A percentile compares a stretch with the other conserved stretches of the same genome.
These are phyloP conservation scores for Leptatherina wallacei DNA, from an alignment of 2,797 vertebrate species.

Conservation along the genomic window DNA sequence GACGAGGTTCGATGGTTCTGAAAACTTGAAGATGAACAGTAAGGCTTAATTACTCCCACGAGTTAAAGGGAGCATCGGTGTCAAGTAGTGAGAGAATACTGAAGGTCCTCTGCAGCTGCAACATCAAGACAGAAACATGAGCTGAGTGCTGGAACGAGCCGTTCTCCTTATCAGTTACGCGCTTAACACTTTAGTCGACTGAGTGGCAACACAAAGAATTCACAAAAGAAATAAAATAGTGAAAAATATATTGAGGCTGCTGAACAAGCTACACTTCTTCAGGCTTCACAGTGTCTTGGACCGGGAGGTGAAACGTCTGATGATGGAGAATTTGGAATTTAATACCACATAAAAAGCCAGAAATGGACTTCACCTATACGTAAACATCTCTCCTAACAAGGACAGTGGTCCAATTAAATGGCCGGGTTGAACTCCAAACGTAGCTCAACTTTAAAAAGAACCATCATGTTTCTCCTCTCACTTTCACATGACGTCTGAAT, in stretches of 20 bases:
- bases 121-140: not conserved
- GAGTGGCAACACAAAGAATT: not conserved
- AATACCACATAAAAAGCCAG: not conserved
- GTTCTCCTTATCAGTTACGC: not conserved
- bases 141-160: not conserved
- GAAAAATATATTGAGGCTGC: not conserved
- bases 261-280: not conserved
- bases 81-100: constrained; percentile 34
- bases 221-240: not conserved
- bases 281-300: constrained; percentile 12
- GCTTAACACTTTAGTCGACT: too few species aligned
- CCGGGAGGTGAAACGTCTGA: not conserved
- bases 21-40: constrained; percentile 28
- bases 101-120: constrained; percentile 17
- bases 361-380: not conserved
- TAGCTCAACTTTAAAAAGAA: too few species aligned
- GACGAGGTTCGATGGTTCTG: constrained; percentile 63
- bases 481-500: too few species aligned
- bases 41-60: constrained; percentile 45
- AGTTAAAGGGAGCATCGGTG: constrained; percentile 36
- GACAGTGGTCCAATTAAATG: too few species aligned
- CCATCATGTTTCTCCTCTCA: too few species aligned
- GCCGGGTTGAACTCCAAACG: too few species aligned
- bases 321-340: not conserved
- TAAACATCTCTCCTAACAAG: not conserved